Base-by-base conservation (phyloP, 1,140 invertebrate species). In the Diorhabda elongata region DNA sequence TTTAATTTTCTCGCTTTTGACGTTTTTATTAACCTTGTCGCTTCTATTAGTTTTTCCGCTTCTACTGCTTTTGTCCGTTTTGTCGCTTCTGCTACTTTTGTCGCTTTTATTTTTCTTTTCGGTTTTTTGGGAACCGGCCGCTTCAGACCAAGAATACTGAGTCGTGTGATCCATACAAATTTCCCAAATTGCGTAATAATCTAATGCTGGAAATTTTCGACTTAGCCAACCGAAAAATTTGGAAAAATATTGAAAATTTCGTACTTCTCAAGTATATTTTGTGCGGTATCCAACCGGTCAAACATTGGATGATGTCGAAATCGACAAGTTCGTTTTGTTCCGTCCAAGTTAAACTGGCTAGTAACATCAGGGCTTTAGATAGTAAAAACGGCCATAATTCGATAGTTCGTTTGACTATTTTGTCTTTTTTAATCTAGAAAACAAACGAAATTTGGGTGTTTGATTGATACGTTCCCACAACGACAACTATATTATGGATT, bases 261-360 rank as follows among this genome's bases (percentile, higher is more conserved):
- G 11, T 62, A 80, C 77, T 74, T 62, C 60, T 66, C 0, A 71
- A 73, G 56, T 73, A 56, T 47, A 79, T 68, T 62, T 71, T 76
- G 52, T 76, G 71, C 4, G 68, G 67, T 42, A 76, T 47, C 79
- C 79, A 80, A 68, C 79, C 79, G 5, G 78, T 79, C n/a, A 80
- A 61, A 65, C 69, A 75, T 41, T 71, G 66, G 44, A 79, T 72
- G 7, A 78, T 71, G 71, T 75, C 73, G 69, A 77, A 78, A 63
- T 79, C 76, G 4, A 71, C 47, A 3, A 76, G 44, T 60, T 78
- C 76, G 1, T 73, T 11, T 5, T 65, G n/a, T n/a, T 73, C 57
- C 2, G 68, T 73, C 73, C 71, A 75, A 44, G 71, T 75, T 9
- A 80, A 60, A 61, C 69, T 73, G 4, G 76, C 75, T 9, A 80